phyloP scores from a whole-genome alignment of 1,140 invertebrate species.

The Drosophila pseudoobscura region DNA sequence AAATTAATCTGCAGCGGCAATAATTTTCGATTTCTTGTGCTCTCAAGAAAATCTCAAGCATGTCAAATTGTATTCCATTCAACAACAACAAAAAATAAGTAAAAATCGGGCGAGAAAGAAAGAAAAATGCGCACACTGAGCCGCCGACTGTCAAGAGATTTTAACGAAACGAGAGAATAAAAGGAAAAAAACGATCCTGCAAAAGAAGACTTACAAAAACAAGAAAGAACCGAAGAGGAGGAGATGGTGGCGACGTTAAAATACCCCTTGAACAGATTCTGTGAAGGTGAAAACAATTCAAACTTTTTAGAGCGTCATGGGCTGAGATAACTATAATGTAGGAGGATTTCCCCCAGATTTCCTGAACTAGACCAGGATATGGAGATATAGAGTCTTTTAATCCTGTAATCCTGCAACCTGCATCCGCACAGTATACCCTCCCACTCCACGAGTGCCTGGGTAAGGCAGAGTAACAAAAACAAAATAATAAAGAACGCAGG shows the following conservation, averaged over 20 bases:
- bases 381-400: no score
- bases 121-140: conserved; percentile 39
- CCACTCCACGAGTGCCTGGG: conserved; percentile 4
- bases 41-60: conserved; percentile 73
- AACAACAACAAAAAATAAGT: conserved; percentile 22
- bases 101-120: conserved; percentile 40
- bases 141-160: conserved; percentile 68
- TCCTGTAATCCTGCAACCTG: no score
- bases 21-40: conserved; percentile 72
- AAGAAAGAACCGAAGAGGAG: conserved; percentile 5
- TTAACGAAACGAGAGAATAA: conserved; percentile 64
- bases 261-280: conserved; percentile 6
- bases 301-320: no score
- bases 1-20: conserved; percentile 70
- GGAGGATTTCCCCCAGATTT: no score
- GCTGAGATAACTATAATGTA: no score
- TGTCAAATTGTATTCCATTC: conserved; percentile 76
- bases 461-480: conserved; percentile 17
- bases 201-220: conserved; percentile 49
- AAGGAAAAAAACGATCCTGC: conserved; percentile 63
- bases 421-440: not conserved
- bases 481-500: conserved; percentile 43
- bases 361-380: no score
- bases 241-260: not conserved
- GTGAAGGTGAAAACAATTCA: no score